Evolutionary conservation across 2,113 vertebrate genomes (phyloP).

Genomic region (Leucopsar rothschildi): DNA sequence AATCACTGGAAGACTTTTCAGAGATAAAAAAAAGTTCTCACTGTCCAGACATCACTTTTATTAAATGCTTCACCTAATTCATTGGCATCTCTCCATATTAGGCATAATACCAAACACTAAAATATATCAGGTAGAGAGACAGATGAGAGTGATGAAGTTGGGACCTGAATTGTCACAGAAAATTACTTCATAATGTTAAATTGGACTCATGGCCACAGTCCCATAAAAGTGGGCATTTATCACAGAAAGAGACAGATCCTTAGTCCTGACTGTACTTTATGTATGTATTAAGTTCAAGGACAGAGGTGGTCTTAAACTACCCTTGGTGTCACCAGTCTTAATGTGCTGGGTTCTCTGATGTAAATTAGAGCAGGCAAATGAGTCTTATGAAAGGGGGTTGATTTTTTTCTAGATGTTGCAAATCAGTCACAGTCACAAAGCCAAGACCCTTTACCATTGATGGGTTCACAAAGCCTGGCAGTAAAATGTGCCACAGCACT

Average conservation of each 20-base stretch:
- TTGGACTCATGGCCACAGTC: background rate
- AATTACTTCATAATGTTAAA: slow-evolving; percentile 29
- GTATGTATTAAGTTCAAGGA: background rate
- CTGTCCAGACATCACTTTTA: slow-evolving; percentile 24
- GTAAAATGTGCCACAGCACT: background rate
- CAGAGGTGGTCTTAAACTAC: background rate
- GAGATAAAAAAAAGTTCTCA: slow-evolving; percentile 13
- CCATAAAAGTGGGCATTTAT: slow-evolving; percentile 3
- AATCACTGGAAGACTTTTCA: slow-evolving; percentile 6
- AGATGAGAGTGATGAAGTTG: background rate
- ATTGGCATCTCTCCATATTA: background rate
- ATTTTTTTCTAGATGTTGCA: background rate
- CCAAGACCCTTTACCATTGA: background rate
- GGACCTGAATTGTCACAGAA: background rate
- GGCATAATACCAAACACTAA: slow-evolving; percentile 19
- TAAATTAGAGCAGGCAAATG: background rate
- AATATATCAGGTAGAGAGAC: slow-evolving; percentile 10
- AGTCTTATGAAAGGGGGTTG: background rate
- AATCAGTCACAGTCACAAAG: background rate
- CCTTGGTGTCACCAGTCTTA: background rate
- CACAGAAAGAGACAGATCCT: background rate
- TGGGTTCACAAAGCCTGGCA: background rate
- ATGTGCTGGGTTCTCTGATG: background rate
- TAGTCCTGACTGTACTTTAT: background rate
- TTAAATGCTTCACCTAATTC: slow-evolving; percentile 7